Conservation (phyloP, 2,888 invertebrate species). For the Pterostichus niger region DNA sequence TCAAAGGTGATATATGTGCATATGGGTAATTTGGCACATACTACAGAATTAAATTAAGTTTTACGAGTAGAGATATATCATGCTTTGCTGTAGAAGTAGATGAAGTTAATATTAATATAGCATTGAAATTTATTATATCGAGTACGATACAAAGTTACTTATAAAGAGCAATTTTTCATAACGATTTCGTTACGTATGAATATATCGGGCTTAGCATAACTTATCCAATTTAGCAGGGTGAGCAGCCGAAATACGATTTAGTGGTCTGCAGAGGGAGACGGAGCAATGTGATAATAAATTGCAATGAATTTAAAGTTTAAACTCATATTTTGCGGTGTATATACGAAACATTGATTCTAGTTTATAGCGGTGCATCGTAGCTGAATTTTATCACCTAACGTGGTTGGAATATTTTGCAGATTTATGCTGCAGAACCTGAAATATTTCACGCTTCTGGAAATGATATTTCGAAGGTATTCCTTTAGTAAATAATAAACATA, state of each 20-base stretch:
- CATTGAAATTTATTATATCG: constrained; percentile 21
- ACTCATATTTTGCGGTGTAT: constrained; percentile 67
- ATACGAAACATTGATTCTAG: constrained; percentile 51
- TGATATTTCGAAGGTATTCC: constrained; percentile 2
- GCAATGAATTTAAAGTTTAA: constrained; percentile 68
- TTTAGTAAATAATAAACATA: constrained; percentile 24
- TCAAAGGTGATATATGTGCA: too few species aligned
- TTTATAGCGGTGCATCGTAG: constrained; percentile 55
- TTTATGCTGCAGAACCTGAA: constrained; percentile 40
- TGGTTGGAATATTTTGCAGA: constrained; percentile 37
- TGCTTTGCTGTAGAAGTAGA: constrained; percentile 30
- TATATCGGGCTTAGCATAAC: constrained; percentile 44
- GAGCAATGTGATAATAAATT: constrained; percentile 67
- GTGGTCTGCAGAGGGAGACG: constrained; percentile 43
- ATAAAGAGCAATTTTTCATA: constrained; percentile 47
- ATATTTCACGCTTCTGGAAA: constrained; percentile 18
- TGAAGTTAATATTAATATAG: constrained; percentile 48
- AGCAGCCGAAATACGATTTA: constrained; percentile 24
- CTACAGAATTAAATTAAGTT: not conserved
- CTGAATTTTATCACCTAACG: constrained; percentile 50
- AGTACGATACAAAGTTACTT: constrained; percentile 41
- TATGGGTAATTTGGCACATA: not conserved
- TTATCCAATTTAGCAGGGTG: constrained; percentile 23
- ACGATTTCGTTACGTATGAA: constrained; percentile 48
- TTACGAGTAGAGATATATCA: not conserved